Evolutionary conservation across 92 coral and sea anemone genomes (phyloP).

Genomic region (Parazoanthus swiftii): DNA sequence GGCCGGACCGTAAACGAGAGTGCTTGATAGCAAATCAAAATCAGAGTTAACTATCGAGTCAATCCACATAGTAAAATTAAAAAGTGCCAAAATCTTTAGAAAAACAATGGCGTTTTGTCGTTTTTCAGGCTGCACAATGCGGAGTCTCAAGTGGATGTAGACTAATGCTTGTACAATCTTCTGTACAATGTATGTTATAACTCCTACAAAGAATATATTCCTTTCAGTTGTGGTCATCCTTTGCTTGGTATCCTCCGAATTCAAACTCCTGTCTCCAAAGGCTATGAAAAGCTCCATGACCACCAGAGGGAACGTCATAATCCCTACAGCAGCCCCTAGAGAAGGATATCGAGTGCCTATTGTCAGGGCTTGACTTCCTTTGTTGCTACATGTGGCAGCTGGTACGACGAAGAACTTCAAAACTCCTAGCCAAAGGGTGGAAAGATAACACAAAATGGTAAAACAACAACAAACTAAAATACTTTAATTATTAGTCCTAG

Average conservation of each 20-base stretch:
- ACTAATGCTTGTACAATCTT: conserved; percentile 38
- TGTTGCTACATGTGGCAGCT: neutral
- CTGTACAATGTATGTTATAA: neutral
- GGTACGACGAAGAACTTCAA: neutral
- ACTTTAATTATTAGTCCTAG: too few species aligned
- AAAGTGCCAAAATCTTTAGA: conserved; percentile 22
- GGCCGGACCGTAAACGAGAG: neutral
- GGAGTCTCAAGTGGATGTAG: conserved; percentile 29
- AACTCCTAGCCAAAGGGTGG: neutral
- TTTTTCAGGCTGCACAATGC: neutral
- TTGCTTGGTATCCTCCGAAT: neutral
- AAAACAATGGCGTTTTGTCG: conserved; percentile 31
- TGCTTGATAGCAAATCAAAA: neutral
- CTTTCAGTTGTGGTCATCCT: neutral
- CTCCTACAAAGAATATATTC: neutral
- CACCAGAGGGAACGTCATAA: neutral
- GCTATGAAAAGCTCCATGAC: conserved; percentile 8
- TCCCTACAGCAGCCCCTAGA: neutral
- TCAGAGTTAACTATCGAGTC: conserved; percentile 3
- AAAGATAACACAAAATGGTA: too few species aligned
- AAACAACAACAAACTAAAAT: too few species aligned
- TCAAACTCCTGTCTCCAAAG: neutral
- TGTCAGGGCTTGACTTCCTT: neutral
- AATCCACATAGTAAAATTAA: conserved; percentile 52
- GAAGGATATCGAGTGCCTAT: neutral